Base-by-base conservation (phyloP, 2,113 vertebrate genomes). In the Xenopus laevis region DNA sequence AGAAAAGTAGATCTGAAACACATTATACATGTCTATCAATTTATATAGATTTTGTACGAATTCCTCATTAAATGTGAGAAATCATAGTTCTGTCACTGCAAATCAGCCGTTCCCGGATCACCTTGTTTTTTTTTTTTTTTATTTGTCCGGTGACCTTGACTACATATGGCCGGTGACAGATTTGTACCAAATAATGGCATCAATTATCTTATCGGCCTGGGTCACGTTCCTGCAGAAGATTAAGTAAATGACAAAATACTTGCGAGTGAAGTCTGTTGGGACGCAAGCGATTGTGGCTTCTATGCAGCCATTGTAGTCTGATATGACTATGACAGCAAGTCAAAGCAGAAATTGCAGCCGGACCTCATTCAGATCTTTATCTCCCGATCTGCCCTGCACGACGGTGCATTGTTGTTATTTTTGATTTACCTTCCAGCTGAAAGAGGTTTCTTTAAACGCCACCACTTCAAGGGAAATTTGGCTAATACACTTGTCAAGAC, bases 181-280 rank as follows among this genome's bases (percentile, higher is more conserved):
- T 62, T 62, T 60, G 50, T 10, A 47, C 33, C 23, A 69, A 67
- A 68, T 68, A 69, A 68, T 18, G 57, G 30, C 7, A 61, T n/a
- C 20, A 44, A 69, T 68, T 69, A 75, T 75, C 65, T 68, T 75
- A 75, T 75, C 65, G 21, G n/a, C 4, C 8, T 61, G 13, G 30
- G 16, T 65, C 17, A 12, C 44, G 2, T 16, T 74, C 44, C 63
- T 45, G 11, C 30, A 66, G 18, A n/a, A 47, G 53, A 57, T 55
- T 12, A 40, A 40, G 30, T 17, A 16, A 65, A 65, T 18, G 46
- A 27, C n/a, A 27, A 65, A 46, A 74, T 58, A 18, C 17, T 33
- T 20, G 61, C 20, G 47, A 62, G n/a, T 50, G 44, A 17, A 62
- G 61, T 71, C 58, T 62, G 58, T 27, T 33, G 23, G 63, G 30